A percentile compares a stretch with the other conserved stretches of the same genome.
These are phyloP conservation scores for Synaphobranchus kaupii DNA, from an alignment of 2,797 vertebrate species.

Conservation along the genomic window DNA sequence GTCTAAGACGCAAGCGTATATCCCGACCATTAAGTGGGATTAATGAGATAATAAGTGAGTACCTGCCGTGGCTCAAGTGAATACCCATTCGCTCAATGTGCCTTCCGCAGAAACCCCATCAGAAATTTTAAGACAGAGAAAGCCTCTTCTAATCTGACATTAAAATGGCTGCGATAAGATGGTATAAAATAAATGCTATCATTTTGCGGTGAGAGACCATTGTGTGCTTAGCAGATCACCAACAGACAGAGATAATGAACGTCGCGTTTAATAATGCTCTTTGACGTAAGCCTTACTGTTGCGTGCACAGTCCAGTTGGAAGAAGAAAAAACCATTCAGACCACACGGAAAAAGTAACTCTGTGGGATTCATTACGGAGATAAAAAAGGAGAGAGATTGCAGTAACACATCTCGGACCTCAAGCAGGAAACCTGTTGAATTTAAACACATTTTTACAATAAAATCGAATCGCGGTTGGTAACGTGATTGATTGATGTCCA, in stretches of 20 bases:
- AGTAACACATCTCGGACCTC: background rate
- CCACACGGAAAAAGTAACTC: background rate
- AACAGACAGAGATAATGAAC: background rate
- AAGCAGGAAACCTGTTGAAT: background rate
- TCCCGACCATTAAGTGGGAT: too few relatives aligned
- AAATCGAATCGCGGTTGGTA: background rate
- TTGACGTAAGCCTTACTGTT: background rate
- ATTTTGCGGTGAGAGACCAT: background rate
- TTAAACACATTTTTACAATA: background rate
- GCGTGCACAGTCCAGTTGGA: background rate
- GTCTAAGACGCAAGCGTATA: too few relatives aligned
- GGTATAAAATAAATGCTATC: background rate
- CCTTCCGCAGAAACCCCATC: background rate
- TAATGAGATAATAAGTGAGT: too few relatives aligned
- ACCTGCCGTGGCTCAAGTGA: too few relatives aligned
- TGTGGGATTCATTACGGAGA: background rate
- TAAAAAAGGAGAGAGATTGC: background rate
- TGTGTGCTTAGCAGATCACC: background rate
- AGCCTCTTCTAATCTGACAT: background rate
- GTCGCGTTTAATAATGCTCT: background rate
- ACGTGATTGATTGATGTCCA: background rate
- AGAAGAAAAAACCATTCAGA: background rate
- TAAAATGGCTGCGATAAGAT: background rate
- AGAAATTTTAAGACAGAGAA: background rate
- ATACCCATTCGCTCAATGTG: background rate